Evolutionary conservation across 2,113 vertebrate genomes (phyloP).

Genomic region (Myanophis thanlyinensis): DNA sequence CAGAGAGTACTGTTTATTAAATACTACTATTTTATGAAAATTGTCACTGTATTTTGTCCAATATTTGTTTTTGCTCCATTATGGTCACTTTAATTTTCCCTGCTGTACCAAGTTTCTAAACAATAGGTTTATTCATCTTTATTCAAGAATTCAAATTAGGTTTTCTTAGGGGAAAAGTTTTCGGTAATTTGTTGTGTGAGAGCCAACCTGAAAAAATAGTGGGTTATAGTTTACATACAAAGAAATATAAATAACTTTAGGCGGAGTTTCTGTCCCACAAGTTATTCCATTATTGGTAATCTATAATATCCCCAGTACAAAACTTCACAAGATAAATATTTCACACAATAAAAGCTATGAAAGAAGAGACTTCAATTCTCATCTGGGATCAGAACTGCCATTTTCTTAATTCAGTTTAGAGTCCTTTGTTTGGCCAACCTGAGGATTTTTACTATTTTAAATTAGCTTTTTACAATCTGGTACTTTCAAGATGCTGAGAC

Average conservation of each 20-base stretch:
- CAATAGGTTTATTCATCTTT: not conserved
- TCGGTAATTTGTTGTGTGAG: not conserved
- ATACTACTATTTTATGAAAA: not conserved
- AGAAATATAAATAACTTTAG: not conserved
- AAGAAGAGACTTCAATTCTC: not conserved
- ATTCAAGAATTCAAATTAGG: not conserved
- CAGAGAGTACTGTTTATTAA: not conserved
- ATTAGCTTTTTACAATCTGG: not conserved
- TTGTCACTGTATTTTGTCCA: not conserved
- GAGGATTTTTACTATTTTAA: not conserved
- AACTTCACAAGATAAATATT: not conserved
- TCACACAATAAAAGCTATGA: not conserved
- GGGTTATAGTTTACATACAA: not conserved
- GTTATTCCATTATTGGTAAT: not conserved
- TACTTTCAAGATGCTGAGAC: not conserved
- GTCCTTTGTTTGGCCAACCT: not conserved
- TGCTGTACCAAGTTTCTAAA: not conserved
- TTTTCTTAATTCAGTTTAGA: not conserved
- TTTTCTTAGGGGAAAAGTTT: not conserved
- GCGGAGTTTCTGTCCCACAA: not conserved
- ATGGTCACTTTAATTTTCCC: not conserved
- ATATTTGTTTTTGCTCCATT: not conserved
- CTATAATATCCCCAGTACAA: not conserved
- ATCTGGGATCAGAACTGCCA: not conserved
- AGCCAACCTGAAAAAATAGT: not conserved